These are phyloP conservation scores for Melanitta fusca DNA, from an alignment of 2,797 vertebrate species.

Conservation along the genomic window DNA sequence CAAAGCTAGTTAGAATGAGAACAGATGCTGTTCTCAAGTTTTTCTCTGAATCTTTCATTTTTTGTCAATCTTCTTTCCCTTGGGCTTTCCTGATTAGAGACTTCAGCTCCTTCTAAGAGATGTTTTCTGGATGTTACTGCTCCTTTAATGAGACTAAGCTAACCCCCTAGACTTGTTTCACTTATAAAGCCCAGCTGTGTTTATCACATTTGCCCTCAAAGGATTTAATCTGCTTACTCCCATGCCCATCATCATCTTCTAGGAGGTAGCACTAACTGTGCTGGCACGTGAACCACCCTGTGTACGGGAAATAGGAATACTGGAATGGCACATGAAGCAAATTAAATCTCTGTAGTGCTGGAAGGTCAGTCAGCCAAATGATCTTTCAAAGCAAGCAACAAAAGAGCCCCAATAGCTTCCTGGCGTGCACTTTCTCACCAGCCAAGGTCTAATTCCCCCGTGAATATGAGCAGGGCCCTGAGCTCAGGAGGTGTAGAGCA, in stretches of 20 bases:
- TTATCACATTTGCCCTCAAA: background rate
- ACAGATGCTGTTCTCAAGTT: background rate
- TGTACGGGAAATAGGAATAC: background rate
- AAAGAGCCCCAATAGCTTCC: background rate
- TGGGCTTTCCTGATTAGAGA: background rate
- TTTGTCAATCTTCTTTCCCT: background rate
- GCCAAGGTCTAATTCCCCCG: background rate
- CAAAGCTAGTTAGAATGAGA: background rate
- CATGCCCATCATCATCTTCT: background rate
- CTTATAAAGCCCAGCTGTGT: background rate
- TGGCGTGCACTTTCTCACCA: background rate
- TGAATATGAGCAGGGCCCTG: background rate
- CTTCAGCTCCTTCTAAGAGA: background rate
- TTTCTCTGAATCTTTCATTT: background rate
- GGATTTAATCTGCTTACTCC: background rate
- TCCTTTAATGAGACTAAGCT: background rate
- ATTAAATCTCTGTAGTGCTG: background rate
- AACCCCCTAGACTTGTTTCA: background rate
- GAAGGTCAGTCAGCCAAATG: background rate
- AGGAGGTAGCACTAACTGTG: background rate
- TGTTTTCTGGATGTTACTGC: background rate
- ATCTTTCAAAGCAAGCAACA: background rate
- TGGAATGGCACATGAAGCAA: background rate
- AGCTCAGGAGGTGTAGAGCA: background rate
- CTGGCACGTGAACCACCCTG: background rate